Percentiles rank a stretch among this genome's conserved stretches.
phyloP scores from a whole-genome alignment of 2,888 invertebrate species.

The Tiliacea aurago region DNA sequence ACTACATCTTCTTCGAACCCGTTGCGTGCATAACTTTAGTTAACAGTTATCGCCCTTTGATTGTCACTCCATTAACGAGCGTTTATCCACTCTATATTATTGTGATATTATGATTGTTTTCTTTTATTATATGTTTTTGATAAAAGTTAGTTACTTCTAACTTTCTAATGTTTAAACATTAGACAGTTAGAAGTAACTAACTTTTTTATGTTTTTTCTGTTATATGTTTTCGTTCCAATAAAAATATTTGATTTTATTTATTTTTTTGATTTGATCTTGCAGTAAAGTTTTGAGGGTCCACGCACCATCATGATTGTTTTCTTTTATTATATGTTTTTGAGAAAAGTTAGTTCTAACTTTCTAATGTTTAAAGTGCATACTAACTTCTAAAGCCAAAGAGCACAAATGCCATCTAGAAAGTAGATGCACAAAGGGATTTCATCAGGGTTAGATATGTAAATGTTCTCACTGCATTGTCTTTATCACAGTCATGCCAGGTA shows the following conservation, averaged over 20 bases:
- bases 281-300: too few species aligned
- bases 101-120: slow-evolving; percentile 36
- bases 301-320: too few species aligned
- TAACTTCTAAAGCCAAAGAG: background rate
- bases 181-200: too few species aligned
- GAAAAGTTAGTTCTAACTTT: too few species aligned
- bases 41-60: slow-evolving; percentile 60
- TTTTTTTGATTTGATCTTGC: too few species aligned
- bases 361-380: background rate
- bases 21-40: slow-evolving; percentile 51
- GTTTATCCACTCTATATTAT: too few species aligned
- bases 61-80: slow-evolving; percentile 51
- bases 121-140: background rate
- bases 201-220: too few species aligned
- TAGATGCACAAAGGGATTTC: background rate
- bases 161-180: background rate
- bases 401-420: background rate
- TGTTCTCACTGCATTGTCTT: slow-evolving; percentile 4
- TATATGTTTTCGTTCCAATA: too few species aligned
- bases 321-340: background rate
- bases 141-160: too few species aligned
- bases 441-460: background rate
- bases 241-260: too few species aligned
- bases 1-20: slow-evolving; percentile 61
- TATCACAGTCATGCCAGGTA: background rate